Base-by-base conservation (phyloP, 92 coral and sea anemone species). In the Bergia sp. region DNA sequence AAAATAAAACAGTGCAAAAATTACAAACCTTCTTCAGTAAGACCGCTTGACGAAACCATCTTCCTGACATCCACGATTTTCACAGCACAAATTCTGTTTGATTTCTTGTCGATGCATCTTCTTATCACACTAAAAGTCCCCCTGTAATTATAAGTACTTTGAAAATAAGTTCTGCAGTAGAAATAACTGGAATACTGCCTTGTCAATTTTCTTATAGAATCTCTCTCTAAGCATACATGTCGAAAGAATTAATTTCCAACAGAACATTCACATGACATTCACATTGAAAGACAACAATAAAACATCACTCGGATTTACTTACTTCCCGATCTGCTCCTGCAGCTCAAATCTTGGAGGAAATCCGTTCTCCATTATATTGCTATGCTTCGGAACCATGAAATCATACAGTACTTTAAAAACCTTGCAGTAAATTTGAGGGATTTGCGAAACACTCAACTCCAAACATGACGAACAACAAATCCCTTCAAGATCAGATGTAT, bases 241-340 rank as follows among this genome's bases (percentile, higher is more conserved):
- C 87, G 87, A 84, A 84, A 84, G 77, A 71, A 20, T 69, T 84
- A 44, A 47, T 45, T 84, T 43, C 87, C 49, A 38, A 40, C 29
- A 29, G 29, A 29, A 29, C 78, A 69, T 71, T 43, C 57, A 42
- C 77, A 69, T 29, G 67, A 80, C 85, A 29, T 29, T 29, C 29
- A 29, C 29, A 67, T 71, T 72, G 74, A 23, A 84, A 73, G 90
- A 73, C 42, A 66, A 74, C 79, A 77, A 55, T 58, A n/a, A 12
- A 45, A 61, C 37, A 61, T 40, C 86, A 44, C 72, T 44, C 50
- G 37, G 21, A 88, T 42, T 39, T 85, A 91, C 99, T 90, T 83
- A 97, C 99, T 96, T 97, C 86, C 99, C 99, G 42, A 97, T 97
- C 91, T 97, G 99, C 85, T 97, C 98, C 69, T 97, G 98, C 39